Percentiles rank a stretch among this genome's conserved stretches.
Conservation (phyloP, 1,140 invertebrate genomes). For the Agrypnia vestita region DNA sequence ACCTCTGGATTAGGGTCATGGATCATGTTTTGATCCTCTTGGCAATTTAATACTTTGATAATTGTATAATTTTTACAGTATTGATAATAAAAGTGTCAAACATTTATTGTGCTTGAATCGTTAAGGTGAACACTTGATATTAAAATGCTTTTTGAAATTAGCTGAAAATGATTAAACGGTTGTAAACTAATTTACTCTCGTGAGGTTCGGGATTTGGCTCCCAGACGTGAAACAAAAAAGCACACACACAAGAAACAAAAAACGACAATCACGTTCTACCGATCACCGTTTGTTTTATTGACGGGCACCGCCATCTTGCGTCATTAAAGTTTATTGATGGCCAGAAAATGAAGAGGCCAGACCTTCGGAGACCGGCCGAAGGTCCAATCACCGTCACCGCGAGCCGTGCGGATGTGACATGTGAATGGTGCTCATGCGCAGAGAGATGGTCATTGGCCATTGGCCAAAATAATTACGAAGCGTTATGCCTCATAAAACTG, state of each 20-base stretch:
- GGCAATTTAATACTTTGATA: no score
- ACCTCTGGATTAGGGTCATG: no score
- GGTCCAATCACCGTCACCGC: neutral
- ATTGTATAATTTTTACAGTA: no score
- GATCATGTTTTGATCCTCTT: no score
- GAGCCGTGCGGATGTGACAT: conserved; percentile 15
- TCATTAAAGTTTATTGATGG: conserved; percentile 34
- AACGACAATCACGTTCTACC: conserved; percentile 21
- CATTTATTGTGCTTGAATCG: no score
- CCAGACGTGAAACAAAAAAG: neutral
- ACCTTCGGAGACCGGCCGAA: conserved; percentile 5
- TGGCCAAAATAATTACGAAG: neutral
- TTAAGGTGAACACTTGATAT: no score
- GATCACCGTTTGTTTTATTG: conserved; percentile 33
- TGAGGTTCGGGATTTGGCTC: no score
- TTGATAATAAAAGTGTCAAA: no score
- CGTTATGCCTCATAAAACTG: neutral
- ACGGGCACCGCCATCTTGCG: conserved; percentile 12
- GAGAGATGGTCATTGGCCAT: conserved; percentile 5
- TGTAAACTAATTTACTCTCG: no score
- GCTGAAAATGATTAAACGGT: no score
- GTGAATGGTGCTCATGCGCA: conserved; percentile 15
- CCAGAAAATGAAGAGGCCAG: conserved; percentile 2
- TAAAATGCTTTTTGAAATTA: no score
- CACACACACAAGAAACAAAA: neutral